These are phyloP conservation scores for Xiphydria camelus DNA, from an alignment of 2,888 invertebrate species.

Conservation along the genomic window DNA sequence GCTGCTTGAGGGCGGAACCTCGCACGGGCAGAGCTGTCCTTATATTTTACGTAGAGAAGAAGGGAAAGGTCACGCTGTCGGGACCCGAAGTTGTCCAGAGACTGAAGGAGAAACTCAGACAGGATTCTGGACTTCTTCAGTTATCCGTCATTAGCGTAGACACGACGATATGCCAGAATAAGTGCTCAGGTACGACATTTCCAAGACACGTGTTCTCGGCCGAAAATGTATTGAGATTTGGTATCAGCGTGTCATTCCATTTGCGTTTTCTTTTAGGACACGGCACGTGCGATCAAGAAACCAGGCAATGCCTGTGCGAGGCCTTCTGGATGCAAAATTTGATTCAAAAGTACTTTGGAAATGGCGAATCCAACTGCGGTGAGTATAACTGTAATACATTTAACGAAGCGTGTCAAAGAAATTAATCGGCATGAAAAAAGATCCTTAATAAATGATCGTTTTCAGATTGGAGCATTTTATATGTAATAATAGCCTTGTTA, in stretches of 20 bases:
- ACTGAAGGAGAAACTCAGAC: constrained; percentile 69
- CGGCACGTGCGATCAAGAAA: constrained; percentile 83
- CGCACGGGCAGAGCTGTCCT: constrained; percentile 61
- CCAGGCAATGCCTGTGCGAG: constrained; percentile 86
- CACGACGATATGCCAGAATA: constrained; percentile 86
- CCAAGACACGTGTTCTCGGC: too few relatives aligned
- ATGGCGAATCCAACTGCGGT: constrained; percentile 83
- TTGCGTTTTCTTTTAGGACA: constrained; percentile 61
- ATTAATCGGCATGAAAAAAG: too few relatives aligned
- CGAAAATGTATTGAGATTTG: neutral
- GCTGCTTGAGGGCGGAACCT: constrained; percentile 59
- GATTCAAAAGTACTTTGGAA: constrained; percentile 66
- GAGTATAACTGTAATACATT: constrained; percentile 30
- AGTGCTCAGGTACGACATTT: constrained; percentile 81
- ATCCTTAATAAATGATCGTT: constrained; percentile 9
- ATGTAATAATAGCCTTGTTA: constrained; percentile 77
- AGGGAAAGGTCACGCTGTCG: constrained; percentile 57
- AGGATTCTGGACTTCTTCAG: constrained; percentile 72
- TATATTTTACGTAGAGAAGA: constrained; percentile 70
- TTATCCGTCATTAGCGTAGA: constrained; percentile 78
- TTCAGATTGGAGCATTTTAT: constrained; percentile 90
- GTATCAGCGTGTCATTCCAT: neutral
- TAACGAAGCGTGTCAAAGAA: constrained; percentile 17
- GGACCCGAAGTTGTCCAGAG: constrained; percentile 70
- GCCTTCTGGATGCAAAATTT: constrained; percentile 96